phyloP scores from a whole-genome alignment of 2,888 invertebrate species.

The Lysandra bellargus region DNA sequence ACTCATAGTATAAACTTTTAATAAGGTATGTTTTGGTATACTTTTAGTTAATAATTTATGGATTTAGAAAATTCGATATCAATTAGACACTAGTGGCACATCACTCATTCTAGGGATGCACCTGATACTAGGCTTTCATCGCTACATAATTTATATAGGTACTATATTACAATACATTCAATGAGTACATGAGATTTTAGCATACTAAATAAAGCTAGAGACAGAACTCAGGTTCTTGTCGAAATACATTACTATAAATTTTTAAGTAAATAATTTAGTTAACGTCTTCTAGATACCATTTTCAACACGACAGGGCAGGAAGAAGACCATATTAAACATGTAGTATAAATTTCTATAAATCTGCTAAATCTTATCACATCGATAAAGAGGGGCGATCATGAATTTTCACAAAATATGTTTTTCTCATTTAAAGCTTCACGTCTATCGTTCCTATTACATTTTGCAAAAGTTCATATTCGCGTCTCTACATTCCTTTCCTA shows the following conservation, averaged over 20 bases:
- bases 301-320: slow-evolving; percentile 6
- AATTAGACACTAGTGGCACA: neutral
- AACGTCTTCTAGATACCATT: neutral
- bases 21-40: neutral
- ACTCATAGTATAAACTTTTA: neutral
- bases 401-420: neutral
- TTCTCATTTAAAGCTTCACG: neutral
- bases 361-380: slow-evolving; percentile 36
- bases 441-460: neutral
- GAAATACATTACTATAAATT: neutral
- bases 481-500: neutral
- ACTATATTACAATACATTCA: slow-evolving; percentile 1
- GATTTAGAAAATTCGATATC: slow-evolving; percentile 10
- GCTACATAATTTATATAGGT: neutral
- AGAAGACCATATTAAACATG: slow-evolving; percentile 12
- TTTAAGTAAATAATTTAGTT: slow-evolving; percentile 14
- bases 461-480: neutral
- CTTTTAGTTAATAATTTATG: slow-evolving; percentile 2
- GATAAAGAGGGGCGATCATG: slow-evolving; percentile 25
- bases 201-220: slow-evolving; percentile 14
- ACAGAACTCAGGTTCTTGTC: neutral
- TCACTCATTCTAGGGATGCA: neutral
- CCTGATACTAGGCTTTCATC: neutral
- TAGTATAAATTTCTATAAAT: slow-evolving; percentile 17
- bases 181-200: neutral